phyloP scores from a whole-genome alignment of 2,113 vertebrate genomes.

The Alaudala cheleensis region DNA sequence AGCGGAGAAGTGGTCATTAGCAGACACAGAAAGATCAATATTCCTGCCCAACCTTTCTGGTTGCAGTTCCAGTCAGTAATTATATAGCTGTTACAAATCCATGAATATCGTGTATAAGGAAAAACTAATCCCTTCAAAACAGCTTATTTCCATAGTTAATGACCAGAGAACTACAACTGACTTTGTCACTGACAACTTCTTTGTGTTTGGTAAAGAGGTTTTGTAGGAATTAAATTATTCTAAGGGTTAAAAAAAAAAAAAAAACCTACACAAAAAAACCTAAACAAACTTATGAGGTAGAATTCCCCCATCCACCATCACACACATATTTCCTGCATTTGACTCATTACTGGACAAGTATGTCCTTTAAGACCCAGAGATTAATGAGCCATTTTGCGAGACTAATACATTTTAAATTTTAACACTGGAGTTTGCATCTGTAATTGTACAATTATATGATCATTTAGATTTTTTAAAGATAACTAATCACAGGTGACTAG shows the following conservation, averaged over 20 bases:
- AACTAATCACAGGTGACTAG: conserved; percentile 72
- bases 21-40: conserved; percentile 47
- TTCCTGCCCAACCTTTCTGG: conserved; percentile 28
- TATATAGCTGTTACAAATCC: conserved; percentile 59
- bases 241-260: not conserved
- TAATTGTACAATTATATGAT: conserved; percentile 77
- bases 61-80: conserved; percentile 57
- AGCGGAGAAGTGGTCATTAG: not conserved
- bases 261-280: not conserved
- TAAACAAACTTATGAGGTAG: not conserved
- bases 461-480: conserved; percentile 70
- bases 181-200: not conserved
- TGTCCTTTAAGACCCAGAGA: conserved; percentile 77
- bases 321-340: conserved; percentile 52
- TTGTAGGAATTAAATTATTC: not conserved
- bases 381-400: conserved; percentile 79
- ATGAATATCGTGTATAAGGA: conserved; percentile 48
- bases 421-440: conserved; percentile 71
- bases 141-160: conserved; percentile 70
- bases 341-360: conserved; percentile 69
- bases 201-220: not conserved
- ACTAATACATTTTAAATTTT: conserved; percentile 79
- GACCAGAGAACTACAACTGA: conserved; percentile 34
- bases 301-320: not conserved
- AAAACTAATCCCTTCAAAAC: conserved; percentile 67